Base-by-base conservation (phyloP, 2,113 vertebrate species). In the Oxygymnocypris stewartii region DNA sequence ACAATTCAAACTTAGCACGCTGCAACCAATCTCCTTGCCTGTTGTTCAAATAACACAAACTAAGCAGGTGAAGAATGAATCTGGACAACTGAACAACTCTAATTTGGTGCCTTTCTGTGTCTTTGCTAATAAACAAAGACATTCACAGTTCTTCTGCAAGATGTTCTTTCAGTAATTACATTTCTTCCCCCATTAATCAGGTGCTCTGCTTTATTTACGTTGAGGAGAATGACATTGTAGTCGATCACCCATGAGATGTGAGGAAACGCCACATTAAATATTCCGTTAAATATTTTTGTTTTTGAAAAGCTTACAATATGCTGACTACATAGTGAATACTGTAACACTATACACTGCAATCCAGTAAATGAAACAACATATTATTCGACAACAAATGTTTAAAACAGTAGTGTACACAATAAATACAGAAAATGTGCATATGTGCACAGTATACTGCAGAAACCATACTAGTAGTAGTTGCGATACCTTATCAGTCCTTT, bases 121-220 rank as follows among this genome's bases (percentile, higher is more conserved):
- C 49, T 73, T 11, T 31, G 67, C 79, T 78, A 85, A 85, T 85
- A 69, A 88, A 82, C 42, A 18, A 12, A 44, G 54, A 88, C 86
- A 31, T 20, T 42, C 42, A 75, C 71, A 88, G 28, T 31, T 35
- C 35, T 47, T 82, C 63, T 40, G 10, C 12, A 74, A 57, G 63
- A 61, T 14, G 16, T 73, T 73, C 57, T 49, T 73, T 40, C 5
- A 51, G 31, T 76, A 80, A 76, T 74, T 69, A 76, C 81, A 71
- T 69, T 49, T 67, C 67, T 35, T 67, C 40, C 13, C 79, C 51
- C 5, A n/a, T 88, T 76, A 51, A 76, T 63, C 79, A 85, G 63
- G 37, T 14, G 31, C 40, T 86, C 42, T 4, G n/a, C 35, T 73
- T 73, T 14, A 59, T 25, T n/a, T 35, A 61, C 16, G 5, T 18